Conservation (phyloP, 2,113 vertebrate genomes). For the Festucalex cinctus region DNA sequence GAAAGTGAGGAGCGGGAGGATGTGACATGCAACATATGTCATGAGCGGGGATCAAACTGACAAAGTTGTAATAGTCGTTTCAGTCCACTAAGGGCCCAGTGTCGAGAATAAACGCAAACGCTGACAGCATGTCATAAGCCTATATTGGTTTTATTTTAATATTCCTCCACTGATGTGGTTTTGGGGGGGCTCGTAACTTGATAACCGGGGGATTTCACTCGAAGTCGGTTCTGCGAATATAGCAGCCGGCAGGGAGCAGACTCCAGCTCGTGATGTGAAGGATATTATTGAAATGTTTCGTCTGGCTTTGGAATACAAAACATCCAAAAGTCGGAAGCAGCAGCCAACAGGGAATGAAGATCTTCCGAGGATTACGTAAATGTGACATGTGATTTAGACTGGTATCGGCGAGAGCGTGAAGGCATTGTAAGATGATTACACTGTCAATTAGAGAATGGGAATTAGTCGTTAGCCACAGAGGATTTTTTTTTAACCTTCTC, state of each 20-base stretch:
- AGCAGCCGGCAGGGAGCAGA: constrained; percentile 12
- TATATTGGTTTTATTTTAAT: constrained; percentile 48
- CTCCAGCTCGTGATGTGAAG: constrained; percentile 20
- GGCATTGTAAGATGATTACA: constrained; percentile 42
- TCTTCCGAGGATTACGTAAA: constrained; percentile 60
- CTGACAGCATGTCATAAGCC: constrained; percentile 49
- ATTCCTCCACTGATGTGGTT: constrained; percentile 40
- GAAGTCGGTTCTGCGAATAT: constrained; percentile 43
- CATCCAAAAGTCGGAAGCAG: constrained; percentile 19
- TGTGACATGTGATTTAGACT: constrained; percentile 45
- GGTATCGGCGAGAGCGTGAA: constrained; percentile 37
- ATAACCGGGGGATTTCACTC: constrained; percentile 47
- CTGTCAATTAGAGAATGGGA: constrained; percentile 52
- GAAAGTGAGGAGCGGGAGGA: constrained; percentile 24
- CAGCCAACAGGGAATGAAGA: constrained; percentile 35
- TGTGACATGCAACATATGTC: constrained; percentile 50
- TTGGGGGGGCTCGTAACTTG: constrained; percentile 30
- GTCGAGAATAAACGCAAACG: constrained; percentile 23
- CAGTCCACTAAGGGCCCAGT: constrained; percentile 35
- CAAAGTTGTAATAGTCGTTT: constrained; percentile 53
- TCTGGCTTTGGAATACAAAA: constrained; percentile 25
- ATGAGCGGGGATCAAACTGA: constrained; percentile 46
- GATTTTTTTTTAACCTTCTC: constrained; percentile 50
- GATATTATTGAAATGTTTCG: constrained; percentile 40
- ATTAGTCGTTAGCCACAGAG: constrained; percentile 34